A percentile compares a stretch with the other conserved stretches of the same genome.
Evolutionary conservation across 1,140 invertebrate genomes (phyloP).

Genomic region (Gryllus bimaculatus): DNA sequence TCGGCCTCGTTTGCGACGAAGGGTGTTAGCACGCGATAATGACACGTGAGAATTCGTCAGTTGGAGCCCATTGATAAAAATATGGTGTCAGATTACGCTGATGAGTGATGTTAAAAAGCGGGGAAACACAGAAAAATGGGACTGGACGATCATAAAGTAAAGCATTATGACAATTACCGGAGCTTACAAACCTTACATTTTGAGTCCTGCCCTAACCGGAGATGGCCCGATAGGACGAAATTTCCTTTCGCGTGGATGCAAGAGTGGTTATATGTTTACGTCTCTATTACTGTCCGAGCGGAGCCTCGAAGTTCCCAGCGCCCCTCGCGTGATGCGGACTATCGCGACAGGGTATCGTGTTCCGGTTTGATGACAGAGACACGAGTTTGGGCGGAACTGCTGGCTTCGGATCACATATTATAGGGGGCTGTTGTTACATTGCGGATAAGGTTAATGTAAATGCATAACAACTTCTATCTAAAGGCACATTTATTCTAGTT

Average conservation of each 20-base stretch:
- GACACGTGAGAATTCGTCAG: not conserved
- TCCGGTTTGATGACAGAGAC: not conserved
- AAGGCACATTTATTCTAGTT: too few species aligned
- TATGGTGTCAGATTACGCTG: slow-evolving; percentile 1
- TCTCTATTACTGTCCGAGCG: not conserved
- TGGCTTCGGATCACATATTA: too few species aligned
- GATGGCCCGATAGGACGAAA: not conserved
- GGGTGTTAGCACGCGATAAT: not conserved
- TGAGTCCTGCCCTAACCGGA: not conserved
- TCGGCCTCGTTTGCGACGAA: not conserved
- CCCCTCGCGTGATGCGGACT: not conserved
- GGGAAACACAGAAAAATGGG: not conserved
- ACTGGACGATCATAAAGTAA: not conserved
- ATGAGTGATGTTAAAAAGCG: not conserved
- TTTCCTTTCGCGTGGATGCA: not conserved
- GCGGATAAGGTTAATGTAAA: too few species aligned
- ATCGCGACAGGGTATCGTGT: not conserved
- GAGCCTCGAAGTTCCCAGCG: not conserved
- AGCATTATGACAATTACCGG: not conserved
- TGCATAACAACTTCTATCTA: too few species aligned
- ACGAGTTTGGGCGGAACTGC: not conserved
- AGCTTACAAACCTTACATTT: not conserved
- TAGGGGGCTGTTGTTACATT: too few species aligned
- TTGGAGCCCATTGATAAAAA: not conserved
- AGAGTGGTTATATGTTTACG: not conserved